phyloP scores from a whole-genome alignment of 2,888 invertebrate genomes.

The Epinotia ramella region DNA sequence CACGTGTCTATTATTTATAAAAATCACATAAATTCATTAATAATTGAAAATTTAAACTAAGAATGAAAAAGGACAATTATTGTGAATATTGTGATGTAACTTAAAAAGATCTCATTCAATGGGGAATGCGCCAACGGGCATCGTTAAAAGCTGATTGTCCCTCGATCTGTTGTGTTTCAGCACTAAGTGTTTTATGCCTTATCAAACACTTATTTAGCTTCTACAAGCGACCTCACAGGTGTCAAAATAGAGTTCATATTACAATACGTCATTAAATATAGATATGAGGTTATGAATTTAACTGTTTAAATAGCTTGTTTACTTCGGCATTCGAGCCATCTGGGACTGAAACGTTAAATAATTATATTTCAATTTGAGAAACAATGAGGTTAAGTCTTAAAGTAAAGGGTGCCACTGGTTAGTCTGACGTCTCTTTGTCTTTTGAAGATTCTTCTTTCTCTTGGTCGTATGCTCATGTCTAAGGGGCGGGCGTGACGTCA shows the following conservation, averaged over 20 bases:
- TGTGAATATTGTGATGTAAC: not conserved
- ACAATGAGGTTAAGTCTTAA: not conserved
- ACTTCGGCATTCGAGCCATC: constrained; percentile 14
- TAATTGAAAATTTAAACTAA: not conserved
- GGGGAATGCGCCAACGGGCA: constrained; percentile 18
- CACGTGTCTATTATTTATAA: no score
- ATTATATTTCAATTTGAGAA: not conserved
- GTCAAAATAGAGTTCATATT: not conserved
- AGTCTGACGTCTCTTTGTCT: no score
- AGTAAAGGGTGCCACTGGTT: no score
- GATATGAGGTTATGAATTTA: not conserved
- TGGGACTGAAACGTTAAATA: not conserved
- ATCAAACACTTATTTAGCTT: not conserved
- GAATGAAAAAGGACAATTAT: not conserved
- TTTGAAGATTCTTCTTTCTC: no score
- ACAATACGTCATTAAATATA: not conserved
- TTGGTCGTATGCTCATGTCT: no score
- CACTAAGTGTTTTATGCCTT: constrained; percentile 1
- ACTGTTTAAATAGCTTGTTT: constrained; percentile 13
- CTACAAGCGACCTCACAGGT: not conserved
- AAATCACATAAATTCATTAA: not conserved
- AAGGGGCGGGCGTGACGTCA: no score
- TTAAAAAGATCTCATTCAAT: not conserved
- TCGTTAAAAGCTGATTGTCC: constrained; percentile 33
- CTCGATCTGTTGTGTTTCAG: constrained; percentile 32